Evolutionary conservation across 2,113 vertebrate species (phyloP).

Genomic region (Dendrocopos noguchii): DNA sequence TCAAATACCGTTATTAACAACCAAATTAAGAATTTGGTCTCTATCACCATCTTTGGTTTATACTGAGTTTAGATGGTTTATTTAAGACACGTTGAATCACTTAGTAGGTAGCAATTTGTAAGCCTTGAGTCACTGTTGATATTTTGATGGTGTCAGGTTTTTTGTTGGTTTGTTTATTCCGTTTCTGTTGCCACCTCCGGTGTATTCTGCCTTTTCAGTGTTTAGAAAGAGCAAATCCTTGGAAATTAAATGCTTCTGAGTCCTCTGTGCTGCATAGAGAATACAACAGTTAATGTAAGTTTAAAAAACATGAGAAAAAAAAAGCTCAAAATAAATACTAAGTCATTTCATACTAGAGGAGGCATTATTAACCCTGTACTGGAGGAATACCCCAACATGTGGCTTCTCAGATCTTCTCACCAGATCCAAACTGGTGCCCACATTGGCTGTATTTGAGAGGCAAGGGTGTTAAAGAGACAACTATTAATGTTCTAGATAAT

Average conservation of each 20-base stretch:
- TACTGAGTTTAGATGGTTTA: background rate
- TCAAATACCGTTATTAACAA: background rate
- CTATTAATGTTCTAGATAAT: background rate
- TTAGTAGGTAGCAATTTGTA: background rate
- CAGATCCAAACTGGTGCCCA: background rate
- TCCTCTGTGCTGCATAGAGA: background rate
- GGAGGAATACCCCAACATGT: background rate
- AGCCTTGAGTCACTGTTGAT: slow-evolving; percentile 27
- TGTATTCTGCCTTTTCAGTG: background rate
- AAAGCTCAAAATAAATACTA: background rate
- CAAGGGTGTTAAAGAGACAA: background rate
- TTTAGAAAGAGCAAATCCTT: slow-evolving; percentile 7
- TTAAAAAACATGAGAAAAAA: background rate
- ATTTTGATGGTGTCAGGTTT: background rate
- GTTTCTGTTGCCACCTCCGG: background rate
- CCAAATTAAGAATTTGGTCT: background rate
- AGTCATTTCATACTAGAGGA: background rate
- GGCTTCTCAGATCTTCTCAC: background rate
- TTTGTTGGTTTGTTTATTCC: background rate
- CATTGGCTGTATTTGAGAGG: background rate
- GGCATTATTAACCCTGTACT: background rate
- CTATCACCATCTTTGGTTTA: background rate
- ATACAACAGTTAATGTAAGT: background rate
- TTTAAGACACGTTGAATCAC: slow-evolving; percentile 8
- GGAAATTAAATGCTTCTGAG: background rate